A percentile compares a stretch with the other conserved stretches of the same genome.
phyloP scores from a whole-genome alignment of 2,888 invertebrate species.

The Pyrocoelia pectoralis region DNA sequence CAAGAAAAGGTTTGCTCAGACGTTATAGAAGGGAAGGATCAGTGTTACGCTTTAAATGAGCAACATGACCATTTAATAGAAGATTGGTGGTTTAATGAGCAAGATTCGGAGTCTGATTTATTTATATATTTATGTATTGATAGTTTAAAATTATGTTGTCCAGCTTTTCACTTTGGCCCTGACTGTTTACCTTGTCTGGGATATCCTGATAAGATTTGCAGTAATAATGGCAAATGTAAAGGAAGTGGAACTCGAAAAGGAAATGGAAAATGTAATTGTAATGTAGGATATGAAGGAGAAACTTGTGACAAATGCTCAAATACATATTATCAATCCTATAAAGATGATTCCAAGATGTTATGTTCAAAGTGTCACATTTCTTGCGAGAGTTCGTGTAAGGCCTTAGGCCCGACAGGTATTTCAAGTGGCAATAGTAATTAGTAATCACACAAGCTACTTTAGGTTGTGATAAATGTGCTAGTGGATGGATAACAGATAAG shows the following conservation, averaged over 20 bases:
- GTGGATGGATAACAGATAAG: constrained; percentile 77
- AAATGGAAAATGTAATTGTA: constrained; percentile 88
- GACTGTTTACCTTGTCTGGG: constrained; percentile 84
- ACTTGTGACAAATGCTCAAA: constrained; percentile 79
- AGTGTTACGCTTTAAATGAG: constrained; percentile 87
- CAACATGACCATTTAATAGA: constrained; percentile 84
- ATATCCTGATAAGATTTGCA: constrained; percentile 77
- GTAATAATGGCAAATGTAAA: constrained; percentile 76
- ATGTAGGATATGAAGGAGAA: constrained; percentile 81
- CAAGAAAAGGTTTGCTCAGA: constrained; percentile 87
- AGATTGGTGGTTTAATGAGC: constrained; percentile 85
- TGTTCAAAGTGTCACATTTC: constrained; percentile 83
- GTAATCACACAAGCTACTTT: constrained; percentile 14
- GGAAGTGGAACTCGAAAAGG: constrained; percentile 94
- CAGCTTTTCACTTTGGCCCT: constrained; percentile 82
- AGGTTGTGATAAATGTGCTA: constrained; percentile 70
- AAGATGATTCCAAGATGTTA: constrained; percentile 75
- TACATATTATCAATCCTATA: constrained; percentile 78
- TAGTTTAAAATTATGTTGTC: constrained; percentile 81
- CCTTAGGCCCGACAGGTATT: constrained; percentile 72
- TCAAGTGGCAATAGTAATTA: too few relatives aligned
- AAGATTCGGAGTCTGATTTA: constrained; percentile 63
- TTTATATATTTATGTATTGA: constrained; percentile 82
- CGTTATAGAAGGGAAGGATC: constrained; percentile 72
- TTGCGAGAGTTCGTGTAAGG: constrained; percentile 79